Evolutionary conservation across 2,888 invertebrate genomes (phyloP), one percentile per base, ranked within the genome.

Genomic region (Encarsia formosa): DNA sequence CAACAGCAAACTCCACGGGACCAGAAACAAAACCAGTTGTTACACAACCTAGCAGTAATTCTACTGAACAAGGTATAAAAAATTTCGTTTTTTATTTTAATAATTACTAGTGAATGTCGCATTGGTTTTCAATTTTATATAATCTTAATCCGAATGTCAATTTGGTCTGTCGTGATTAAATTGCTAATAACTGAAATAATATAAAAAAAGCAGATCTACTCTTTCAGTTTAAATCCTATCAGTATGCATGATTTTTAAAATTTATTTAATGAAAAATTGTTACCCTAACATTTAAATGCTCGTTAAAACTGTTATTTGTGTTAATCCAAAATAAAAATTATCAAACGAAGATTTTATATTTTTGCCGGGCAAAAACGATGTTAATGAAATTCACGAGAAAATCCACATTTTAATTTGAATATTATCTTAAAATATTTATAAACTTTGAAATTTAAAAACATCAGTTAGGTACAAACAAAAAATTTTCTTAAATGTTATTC

Each of bases 31-130:
- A 74, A 51, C 64, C 69, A 55, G 54, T 68, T 52, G 65, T 67
- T 52, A 63, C 68, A 18, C 73, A 70, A 59, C 54, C 71, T 53
- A 72, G 65, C 63, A 67, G 65, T 66, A 65, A 70, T 58, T 56
- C 70, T 46, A 57, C 63, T 42, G 72, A 73, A 57, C 73, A 70
- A 73, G 73, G 73, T 73, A 65, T 49, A 52, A 47, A 48, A n/a
- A 53, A 47, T 53, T 52, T 49, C 45, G 52, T 52, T 56, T 49
- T 39, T 52, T 56, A 49, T 39, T 50, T 48, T 50, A 56, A 53
- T 56, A 56, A 38, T 31, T 31, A 52, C 49, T 52, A 56, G 49
- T 56, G 52, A 56, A 49, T 47, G 34, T 47, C 15, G 49, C 49
- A 44, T 56, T 56, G 41, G 46, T 29, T 49, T 46, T 49, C 43